Evolutionary conservation across 2,797 vertebrate genomes (phyloP), one percentile per base, ranked within the genome.

Genomic region (Anniella stebbinsi): DNA sequence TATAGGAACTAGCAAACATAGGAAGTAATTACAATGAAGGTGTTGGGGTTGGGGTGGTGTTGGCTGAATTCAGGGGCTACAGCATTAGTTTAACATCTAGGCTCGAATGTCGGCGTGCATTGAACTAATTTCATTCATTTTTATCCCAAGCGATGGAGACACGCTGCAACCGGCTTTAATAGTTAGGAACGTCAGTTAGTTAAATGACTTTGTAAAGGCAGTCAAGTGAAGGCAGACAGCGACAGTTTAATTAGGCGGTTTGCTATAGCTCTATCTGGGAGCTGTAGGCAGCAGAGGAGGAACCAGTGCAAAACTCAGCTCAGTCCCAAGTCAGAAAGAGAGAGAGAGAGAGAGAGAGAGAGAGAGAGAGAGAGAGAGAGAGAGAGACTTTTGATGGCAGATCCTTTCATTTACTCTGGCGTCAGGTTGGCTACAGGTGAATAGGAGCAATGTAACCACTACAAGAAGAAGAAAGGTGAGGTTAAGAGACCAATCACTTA

Each of bases 361-460:
- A 93, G 94, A 92, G 91, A 89, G 92, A 73, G 38, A 75, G 82
- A 21, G 45, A 38, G 57, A 84, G 88, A 93, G 94, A 93, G n/a
- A 92, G 93, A 95, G 95, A 95, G 94, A 93, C 95, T 92, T 97
- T 95, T 93, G 94, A 96, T 95, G 93, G 96, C 94, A 94, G 94
- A 86, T 95, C 95, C 96, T 96, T 96, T 97, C 95, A 95, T 93
- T 97, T 95, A 96, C 93, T 87, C 96, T 96, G 97, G 98, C 97
- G 97, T 98, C 98, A 96, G 97, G 93, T 93, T 97, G 98, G 97
- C 98, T 98, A 93, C 97, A 97, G 97, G 97, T 97, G 97, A 97
- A 94, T 93, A 0, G 92, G 93, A 95, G 97, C 95, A 95, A 92
- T 88, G 57, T 92, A 95, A 93, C 92, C 2, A 1, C 84, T 63